Evolutionary conservation across 2,888 invertebrate genomes (phyloP).

Genomic region (Sipha maydis): DNA sequence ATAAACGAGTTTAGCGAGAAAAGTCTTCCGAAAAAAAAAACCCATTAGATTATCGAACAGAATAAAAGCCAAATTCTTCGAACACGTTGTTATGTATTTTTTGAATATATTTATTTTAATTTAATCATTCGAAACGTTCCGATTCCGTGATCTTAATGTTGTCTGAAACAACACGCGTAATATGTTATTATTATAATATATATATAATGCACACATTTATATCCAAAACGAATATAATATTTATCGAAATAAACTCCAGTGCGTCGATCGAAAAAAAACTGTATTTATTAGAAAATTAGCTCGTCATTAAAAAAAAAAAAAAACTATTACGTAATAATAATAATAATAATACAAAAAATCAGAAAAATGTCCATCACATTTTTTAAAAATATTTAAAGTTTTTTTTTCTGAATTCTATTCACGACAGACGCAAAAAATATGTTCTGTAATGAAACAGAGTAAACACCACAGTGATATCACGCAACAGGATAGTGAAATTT

Average conservation of each 20-base stretch:
- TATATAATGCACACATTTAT: not conserved
- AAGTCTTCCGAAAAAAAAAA: conserved; percentile 36
- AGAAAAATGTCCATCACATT: not conserved
- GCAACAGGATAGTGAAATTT: not conserved
- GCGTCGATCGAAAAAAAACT: conserved; percentile 1
- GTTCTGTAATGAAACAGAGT: not conserved
- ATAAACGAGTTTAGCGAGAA: conserved; percentile 54
- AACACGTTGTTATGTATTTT: not conserved
- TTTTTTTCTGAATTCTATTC: not conserved
- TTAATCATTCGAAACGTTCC: conserved; percentile 33
- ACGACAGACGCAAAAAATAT: not conserved
- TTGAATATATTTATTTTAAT: conserved; percentile 56
- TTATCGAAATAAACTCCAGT: not conserved
- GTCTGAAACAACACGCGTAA: conserved; percentile 17
- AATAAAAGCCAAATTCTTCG: conserved; percentile 45
- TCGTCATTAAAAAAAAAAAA: not conserved
- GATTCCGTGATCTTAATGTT: conserved; percentile 45
- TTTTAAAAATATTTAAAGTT: not conserved
- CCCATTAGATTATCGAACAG: conserved; percentile 44
- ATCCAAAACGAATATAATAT: not conserved
- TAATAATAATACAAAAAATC: not conserved
- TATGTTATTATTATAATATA: not conserved
- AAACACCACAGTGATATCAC: not conserved
- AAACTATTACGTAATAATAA: not conserved
- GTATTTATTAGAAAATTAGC: conserved; percentile 8